Evolutionary conservation across 2,113 vertebrate genomes (phyloP), one percentile per base, ranked within the genome.

Genomic region (Gymnobelideus leadbeateri): DNA sequence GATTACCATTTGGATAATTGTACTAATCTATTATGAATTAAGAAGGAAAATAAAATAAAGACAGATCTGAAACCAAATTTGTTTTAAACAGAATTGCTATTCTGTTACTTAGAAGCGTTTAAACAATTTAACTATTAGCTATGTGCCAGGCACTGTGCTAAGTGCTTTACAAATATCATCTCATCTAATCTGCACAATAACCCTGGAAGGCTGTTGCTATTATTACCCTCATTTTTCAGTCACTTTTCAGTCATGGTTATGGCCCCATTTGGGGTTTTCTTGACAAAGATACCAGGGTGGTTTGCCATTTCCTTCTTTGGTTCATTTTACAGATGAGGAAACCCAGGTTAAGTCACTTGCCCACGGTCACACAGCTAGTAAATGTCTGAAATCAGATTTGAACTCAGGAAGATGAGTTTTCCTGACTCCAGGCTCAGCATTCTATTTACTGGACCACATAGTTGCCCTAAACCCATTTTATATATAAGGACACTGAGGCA

Each of bases 371-470:
- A 49, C 12, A 52, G 89, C n/a, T 92, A 51, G 68, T 21, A 21
- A n/a, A n/a, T n/a, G n/a, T 47, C 92, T 94, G 89, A 96, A 43
- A 92, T 92, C 50, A 91, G 47, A 94, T 25, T 28, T 61, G 8
- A 68, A 26, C 47, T 0, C 12, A 49, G 25, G 19, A 23, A 84
- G 68, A 84, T 43, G 6, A 23, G 54, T 91, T 61, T 93, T 43
- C 50, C 3, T 1, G 7, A 46, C 68, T 92, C n/a, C 47, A n/a
- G 51, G 94, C 24, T 52, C 1, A 0, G 6, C 26, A 50, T 31
- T 91, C 92, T 89, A 23, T 19, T 26, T 51, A 92, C 37, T 51
- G 26, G n/a, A 1, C 7, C 46, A 31, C 92, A 68, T 91, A 91
- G 89, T 6, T 96, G 19, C 50, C 6, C 1, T 91, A 54, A 53